Percentiles rank a stretch among this genome's conserved stretches.
Conservation (phyloP, 2,797 vertebrate genomes). For the Geotrypetes seraphini region DNA sequence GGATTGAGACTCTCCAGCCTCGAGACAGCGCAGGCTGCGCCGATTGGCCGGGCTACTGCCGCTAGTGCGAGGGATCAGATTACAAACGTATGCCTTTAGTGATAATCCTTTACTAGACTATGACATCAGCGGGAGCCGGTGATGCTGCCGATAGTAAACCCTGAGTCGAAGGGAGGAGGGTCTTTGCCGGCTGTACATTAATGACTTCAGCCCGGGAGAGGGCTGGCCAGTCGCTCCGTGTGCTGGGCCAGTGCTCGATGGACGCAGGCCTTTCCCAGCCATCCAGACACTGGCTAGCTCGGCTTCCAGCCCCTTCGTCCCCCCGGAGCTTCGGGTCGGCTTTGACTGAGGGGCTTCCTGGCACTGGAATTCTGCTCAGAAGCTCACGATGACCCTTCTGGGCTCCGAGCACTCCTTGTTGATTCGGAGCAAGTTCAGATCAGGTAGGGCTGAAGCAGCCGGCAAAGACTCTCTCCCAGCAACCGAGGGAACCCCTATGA, state of each 20-base stretch:
- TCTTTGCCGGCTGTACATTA: conserved; percentile 37
- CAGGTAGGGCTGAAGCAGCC: too few species aligned
- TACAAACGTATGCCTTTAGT: conserved; percentile 55
- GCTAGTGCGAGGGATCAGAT: conserved; percentile 60
- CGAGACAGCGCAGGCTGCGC: conserved; percentile 22
- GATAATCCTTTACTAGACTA: conserved; percentile 52
- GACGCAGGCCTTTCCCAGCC: conserved; percentile 62
- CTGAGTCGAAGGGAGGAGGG: conserved; percentile 56
- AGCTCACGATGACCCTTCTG: conserved; percentile 90
- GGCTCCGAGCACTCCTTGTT: conserved; percentile 93
- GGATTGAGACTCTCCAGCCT: too few species aligned
- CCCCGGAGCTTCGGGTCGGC: conserved; percentile 47
- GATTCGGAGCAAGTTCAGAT: conserved; percentile 98
- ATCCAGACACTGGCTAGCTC: conserved; percentile 11
- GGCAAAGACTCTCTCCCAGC: too few species aligned
- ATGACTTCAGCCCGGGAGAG: conserved; percentile 56
- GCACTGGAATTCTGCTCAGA: conserved; percentile 63
- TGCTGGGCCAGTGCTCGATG: conserved; percentile 63
- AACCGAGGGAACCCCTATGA: too few species aligned
- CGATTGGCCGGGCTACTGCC: conserved; percentile 54
- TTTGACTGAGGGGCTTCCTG: conserved; percentile 51
- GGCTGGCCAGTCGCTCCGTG: conserved; percentile 51
- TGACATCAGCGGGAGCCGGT: conserved; percentile 64
- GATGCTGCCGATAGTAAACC: conserved; percentile 52
- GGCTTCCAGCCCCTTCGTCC: conserved; percentile 36